Percentiles rank a stretch among this genome's conserved stretches.
phyloP scores from a whole-genome alignment of 2,888 invertebrate genomes.

The Ganaspis brasiliensis region DNA sequence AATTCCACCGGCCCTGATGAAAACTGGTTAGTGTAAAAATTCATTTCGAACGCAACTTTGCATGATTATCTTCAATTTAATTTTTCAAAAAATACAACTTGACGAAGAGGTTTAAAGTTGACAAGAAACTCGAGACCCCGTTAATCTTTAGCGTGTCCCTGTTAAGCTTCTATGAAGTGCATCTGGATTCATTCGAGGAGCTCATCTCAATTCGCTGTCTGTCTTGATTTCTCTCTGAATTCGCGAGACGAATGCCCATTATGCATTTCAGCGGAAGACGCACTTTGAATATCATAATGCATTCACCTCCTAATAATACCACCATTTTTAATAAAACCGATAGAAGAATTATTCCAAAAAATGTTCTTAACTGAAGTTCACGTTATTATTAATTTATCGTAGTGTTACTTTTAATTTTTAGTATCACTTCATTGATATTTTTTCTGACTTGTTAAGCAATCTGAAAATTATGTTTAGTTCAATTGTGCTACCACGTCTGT shows the following conservation, averaged over 20 bases:
- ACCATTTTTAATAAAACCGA: too few species aligned
- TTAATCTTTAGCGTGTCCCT: slow-evolving; percentile 23
- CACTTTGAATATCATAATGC: too few species aligned
- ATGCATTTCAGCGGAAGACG: not conserved
- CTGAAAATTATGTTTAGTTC: too few species aligned
- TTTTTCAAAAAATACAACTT: not conserved
- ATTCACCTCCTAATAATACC: too few species aligned
- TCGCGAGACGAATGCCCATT: slow-evolving; percentile 1
- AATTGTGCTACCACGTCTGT: too few species aligned
- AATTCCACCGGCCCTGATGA: too few species aligned
- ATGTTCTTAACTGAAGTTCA: too few species aligned
- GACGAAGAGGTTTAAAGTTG: slow-evolving; percentile 28
- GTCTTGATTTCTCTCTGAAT: slow-evolving; percentile 11
- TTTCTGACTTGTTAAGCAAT: too few species aligned
- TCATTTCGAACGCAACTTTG: slow-evolving; percentile 11
- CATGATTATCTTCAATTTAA: slow-evolving; percentile 19
- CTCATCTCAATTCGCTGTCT: slow-evolving; percentile 35
- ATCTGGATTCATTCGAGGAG: slow-evolving; percentile 8
- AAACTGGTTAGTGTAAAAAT: not conserved
- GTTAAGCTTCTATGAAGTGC: slow-evolving; percentile 9
- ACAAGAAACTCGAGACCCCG: slow-evolving; percentile 18
- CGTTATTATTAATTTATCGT: too few species aligned
- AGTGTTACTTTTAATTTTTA: too few species aligned
- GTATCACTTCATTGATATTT: too few species aligned
- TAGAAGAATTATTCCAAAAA: too few species aligned